phyloP scores from a whole-genome alignment of 35 echinoderm and acorn worm genomes.

The Diadema setosum region DNA sequence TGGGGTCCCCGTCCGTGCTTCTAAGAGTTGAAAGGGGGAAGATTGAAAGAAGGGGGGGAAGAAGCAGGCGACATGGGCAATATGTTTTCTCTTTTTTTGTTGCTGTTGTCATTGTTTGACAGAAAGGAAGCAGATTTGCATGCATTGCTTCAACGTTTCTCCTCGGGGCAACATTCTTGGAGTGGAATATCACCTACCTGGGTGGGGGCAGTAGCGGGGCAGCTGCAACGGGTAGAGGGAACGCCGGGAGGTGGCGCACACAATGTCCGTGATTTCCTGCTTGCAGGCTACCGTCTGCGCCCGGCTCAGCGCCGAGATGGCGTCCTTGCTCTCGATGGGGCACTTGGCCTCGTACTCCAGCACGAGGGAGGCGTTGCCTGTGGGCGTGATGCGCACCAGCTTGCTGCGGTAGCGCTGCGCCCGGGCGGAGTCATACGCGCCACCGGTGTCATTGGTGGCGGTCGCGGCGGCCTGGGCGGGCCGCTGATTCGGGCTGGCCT shows the following conservation, averaged over 20 bases:
- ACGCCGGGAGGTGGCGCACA: conserved; percentile 59
- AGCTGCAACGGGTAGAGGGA: conserved; percentile 62
- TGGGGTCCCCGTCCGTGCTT: no score
- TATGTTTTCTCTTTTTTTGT: no score
- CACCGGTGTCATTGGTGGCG: no score
- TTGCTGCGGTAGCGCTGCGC: conserved; percentile 37
- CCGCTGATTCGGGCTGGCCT: background rate
- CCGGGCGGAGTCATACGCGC: background rate
- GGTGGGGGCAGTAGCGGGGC: conserved; percentile 54
- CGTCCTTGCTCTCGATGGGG: conserved; percentile 41
- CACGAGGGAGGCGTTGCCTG: background rate
- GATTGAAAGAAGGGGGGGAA: no score
- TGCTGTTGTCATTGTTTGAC: no score
- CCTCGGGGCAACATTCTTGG: no score
- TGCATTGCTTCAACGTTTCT: no score
- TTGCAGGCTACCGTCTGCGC: conserved; percentile 73
- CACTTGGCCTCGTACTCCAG: conserved; percentile 67
- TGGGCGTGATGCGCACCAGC: conserved; percentile 22
- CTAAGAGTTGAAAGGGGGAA: no score
- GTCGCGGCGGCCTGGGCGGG: background rate
- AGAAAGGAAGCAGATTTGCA: no score
- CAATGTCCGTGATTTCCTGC: conserved; percentile 80
- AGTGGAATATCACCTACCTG: conserved; percentile 68
- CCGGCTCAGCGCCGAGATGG: conserved; percentile 71
- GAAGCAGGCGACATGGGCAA: no score